These are phyloP conservation scores for Fopius arisanus DNA, from an alignment of 1,140 invertebrate genomes.

Conservation along the genomic window DNA sequence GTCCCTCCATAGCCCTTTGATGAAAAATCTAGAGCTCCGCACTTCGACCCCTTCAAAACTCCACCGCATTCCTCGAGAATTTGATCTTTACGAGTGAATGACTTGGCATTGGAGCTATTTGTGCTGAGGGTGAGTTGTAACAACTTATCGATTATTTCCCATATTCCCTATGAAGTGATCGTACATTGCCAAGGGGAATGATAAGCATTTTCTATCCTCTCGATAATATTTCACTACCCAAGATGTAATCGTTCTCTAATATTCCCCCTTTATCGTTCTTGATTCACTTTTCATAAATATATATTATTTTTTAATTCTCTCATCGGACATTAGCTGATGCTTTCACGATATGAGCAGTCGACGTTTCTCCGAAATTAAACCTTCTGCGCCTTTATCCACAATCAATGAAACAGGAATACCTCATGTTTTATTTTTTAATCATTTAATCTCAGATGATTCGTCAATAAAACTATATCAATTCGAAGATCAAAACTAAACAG, in stretches of 20 bases:
- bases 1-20: not conserved
- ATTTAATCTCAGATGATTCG: too few species aligned
- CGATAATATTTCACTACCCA: not conserved
- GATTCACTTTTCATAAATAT: slow-evolving; percentile 11
- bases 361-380: slow-evolving; percentile 30
- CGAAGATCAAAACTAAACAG: too few species aligned
- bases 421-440: too few species aligned
- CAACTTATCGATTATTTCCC: slow-evolving; percentile 24
- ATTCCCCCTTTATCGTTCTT: slow-evolving; percentile 1
- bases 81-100: slow-evolving; percentile 12
- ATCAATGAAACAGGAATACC: too few species aligned
- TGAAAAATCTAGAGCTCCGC: not conserved
- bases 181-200: not conserved
- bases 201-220: not conserved
- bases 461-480: too few species aligned
- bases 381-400: slow-evolving; percentile 26
- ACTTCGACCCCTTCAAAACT: not conserved
- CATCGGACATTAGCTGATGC: slow-evolving; percentile 35
- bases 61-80: slow-evolving; percentile 4
- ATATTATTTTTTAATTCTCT: slow-evolving; percentile 23
- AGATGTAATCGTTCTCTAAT: slow-evolving; percentile 21
- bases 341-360: slow-evolving; percentile 41
- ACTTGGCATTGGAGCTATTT: not conserved
- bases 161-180: slow-evolving; percentile 14
- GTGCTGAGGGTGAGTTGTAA: slow-evolving; percentile 1